phyloP scores from a whole-genome alignment of 2,113 vertebrate genomes.

The Phaethornis superciliosus region DNA sequence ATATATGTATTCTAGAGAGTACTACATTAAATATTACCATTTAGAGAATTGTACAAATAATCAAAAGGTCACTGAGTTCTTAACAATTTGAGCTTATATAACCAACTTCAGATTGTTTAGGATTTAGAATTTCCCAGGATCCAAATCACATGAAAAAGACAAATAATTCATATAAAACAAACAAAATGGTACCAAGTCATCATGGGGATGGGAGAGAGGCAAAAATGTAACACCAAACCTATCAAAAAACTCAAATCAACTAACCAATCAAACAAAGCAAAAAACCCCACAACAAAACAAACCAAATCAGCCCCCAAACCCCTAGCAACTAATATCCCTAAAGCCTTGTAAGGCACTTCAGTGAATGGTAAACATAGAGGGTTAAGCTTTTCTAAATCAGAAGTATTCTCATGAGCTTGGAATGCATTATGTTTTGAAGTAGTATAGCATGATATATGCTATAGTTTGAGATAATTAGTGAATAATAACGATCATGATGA shows the following conservation, averaged over 20 bases:
- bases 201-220: rapidly evolving
- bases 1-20: neutral
- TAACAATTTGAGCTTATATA: rapidly evolving
- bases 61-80: neutral
- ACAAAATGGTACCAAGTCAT: neutral
- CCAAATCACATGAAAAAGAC: neutral
- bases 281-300: no score
- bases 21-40: neutral
- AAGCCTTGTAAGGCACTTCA: no score
- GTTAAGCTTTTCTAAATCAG: neutral
- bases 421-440: neutral
- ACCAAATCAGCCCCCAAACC: neutral
- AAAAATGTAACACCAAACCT: neutral
- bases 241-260: neutral
- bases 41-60: neutral
- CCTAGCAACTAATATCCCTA: neutral
- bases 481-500: neutral
- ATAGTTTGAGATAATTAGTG: conserved; percentile 21
- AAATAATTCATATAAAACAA: neutral
- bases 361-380: neutral
- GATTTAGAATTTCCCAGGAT: neutral
- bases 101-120: neutral
- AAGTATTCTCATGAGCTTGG: neutral
- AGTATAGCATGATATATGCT: neutral
- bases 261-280: neutral